phyloP scores from a whole-genome alignment of 2,888 invertebrate genomes.

The Galeruca laticollis region DNA sequence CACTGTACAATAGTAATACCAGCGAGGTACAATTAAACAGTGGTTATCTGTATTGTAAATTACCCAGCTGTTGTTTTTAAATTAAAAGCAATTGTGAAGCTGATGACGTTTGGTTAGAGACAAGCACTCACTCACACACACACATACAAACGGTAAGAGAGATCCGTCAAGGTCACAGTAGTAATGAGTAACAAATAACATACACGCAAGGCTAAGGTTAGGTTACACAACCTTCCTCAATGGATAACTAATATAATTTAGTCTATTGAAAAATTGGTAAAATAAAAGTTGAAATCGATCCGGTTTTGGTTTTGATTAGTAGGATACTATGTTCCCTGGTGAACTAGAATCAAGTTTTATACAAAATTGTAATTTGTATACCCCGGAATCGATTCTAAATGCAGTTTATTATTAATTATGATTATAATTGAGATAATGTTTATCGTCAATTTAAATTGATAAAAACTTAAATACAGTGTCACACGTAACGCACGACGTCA shows the following conservation, averaged over 20 bases:
- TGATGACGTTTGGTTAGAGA: slow-evolving; percentile 42
- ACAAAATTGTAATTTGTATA: no score
- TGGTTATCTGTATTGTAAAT: slow-evolving; percentile 25
- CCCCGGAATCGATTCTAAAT: no score
- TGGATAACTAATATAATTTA: slow-evolving; percentile 32
- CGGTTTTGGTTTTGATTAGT: neutral
- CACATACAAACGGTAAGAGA: slow-evolving; percentile 4
- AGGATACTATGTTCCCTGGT: no score
- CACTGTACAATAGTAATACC: neutral
- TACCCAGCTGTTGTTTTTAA: slow-evolving; percentile 28
- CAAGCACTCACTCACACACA: slow-evolving; percentile 26
- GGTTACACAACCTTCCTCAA: slow-evolving; percentile 60
- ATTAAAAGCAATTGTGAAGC: slow-evolving; percentile 34
- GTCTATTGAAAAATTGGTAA: neutral
- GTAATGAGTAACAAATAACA: slow-evolving; percentile 44
- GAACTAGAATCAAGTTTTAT: no score
- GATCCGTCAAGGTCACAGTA: slow-evolving; percentile 43
- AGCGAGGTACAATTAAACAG: slow-evolving; percentile 6
- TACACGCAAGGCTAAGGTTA: slow-evolving; percentile 59
- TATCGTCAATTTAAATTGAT: no score
- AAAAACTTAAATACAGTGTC: no score
- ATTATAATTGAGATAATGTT: no score
- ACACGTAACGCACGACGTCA: no score
- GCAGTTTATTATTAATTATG: no score
- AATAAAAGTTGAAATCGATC: neutral